Percentiles rank a stretch among this genome's conserved stretches.
Conservation (phyloP, 2,888 invertebrate genomes). For the Dioctria linearis region DNA sequence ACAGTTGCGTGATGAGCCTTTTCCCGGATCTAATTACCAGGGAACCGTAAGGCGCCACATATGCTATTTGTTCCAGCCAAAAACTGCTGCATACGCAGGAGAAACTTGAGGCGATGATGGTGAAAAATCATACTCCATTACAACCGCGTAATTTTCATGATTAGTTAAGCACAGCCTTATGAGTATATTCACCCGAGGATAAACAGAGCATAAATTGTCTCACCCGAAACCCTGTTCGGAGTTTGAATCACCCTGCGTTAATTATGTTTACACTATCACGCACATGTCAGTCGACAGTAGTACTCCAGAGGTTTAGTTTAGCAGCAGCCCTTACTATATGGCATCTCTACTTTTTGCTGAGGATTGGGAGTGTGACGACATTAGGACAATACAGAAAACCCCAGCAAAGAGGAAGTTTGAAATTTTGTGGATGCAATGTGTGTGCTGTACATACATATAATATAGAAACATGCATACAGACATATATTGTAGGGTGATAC, state of each 20-base stretch:
- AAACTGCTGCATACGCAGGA: background rate
- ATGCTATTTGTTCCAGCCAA: background rate
- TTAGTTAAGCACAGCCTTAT: conserved; percentile 4
- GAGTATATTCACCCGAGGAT: background rate
- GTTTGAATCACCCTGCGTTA: conserved; percentile 6
- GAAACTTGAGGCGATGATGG: background rate
- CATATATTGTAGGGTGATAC: too few relatives aligned
- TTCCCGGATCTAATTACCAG: background rate
- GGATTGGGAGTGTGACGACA: too few relatives aligned
- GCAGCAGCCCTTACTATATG: too few relatives aligned
- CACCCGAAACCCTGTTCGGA: background rate
- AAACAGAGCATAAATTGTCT: background rate
- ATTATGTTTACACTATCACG: background rate
- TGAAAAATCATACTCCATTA: background rate
- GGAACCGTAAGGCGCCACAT: background rate
- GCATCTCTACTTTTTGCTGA: too few relatives aligned
- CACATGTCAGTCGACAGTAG: background rate
- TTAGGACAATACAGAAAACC: too few relatives aligned
- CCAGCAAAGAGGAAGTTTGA: too few relatives aligned
- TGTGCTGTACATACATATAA: too few relatives aligned
- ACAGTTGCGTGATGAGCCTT: conserved; percentile 7
- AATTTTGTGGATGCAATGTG: too few relatives aligned
- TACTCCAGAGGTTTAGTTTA: background rate
- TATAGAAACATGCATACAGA: too few relatives aligned
- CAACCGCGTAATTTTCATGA: conserved; percentile 1